phyloP scores from a whole-genome alignment of 1,140 invertebrate species.

The Halesus radiatus region DNA sequence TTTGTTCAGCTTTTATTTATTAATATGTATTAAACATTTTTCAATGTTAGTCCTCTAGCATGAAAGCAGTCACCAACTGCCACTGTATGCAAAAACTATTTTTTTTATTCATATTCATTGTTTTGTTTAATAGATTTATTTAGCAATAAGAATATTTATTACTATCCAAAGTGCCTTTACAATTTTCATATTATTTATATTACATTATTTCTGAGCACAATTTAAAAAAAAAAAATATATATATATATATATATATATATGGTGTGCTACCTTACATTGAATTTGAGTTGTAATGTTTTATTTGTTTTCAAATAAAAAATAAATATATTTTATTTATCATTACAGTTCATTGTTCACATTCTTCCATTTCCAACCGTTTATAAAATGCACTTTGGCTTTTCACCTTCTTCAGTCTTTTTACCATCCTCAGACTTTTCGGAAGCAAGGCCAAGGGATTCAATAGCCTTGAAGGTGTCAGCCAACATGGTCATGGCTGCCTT shows the following conservation, averaged over 20 bases:
- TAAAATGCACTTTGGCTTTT: too few relatives aligned
- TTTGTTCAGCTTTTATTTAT: too few relatives aligned
- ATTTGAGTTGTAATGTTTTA: neutral
- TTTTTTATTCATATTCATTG: slow-evolving; percentile 17
- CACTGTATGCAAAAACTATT: neutral
- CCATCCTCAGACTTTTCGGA: slow-evolving; percentile 12
- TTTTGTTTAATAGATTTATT: slow-evolving; percentile 30
- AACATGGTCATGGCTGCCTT: neutral
- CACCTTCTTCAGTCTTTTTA: neutral
- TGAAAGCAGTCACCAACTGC: too few relatives aligned
- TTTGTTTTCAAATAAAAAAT: neutral
- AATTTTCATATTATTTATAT: neutral
- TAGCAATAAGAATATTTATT: slow-evolving; percentile 17
- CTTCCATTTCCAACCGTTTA: too few relatives aligned
- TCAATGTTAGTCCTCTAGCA: too few relatives aligned
- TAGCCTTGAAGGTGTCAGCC: neutral
- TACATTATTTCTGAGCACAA: neutral
- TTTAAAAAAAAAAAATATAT: too few relatives aligned
- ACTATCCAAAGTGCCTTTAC: slow-evolving; percentile 19
- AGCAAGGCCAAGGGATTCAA: neutral
- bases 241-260: too few relatives aligned
- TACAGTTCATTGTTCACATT: too few relatives aligned
- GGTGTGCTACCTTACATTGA: neutral
- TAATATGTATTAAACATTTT: too few relatives aligned
- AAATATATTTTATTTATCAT: too few relatives aligned